These are phyloP conservation scores for Brachionus rubens DNA, from an alignment of 1,140 invertebrate species.

Conservation along the genomic window DNA sequence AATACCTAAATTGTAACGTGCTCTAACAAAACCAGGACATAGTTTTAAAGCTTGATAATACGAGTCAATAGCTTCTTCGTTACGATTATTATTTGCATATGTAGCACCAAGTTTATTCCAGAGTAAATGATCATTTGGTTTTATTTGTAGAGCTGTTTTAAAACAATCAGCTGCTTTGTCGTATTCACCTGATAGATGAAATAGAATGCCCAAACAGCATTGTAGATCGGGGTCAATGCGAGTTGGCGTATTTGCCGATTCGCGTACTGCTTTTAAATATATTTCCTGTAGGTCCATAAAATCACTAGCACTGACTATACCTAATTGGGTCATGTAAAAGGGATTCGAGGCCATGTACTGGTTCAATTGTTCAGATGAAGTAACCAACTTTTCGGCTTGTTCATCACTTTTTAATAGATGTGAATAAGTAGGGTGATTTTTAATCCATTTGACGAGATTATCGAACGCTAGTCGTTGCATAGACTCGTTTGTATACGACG, in stretches of 20 bases:
- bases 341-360: background rate
- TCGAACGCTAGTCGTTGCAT: constrained; percentile 64
- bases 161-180: constrained; percentile 96
- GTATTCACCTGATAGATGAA: constrained; percentile 87
- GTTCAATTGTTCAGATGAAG: background rate
- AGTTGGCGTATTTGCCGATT: background rate
- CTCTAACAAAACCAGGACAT: constrained; percentile 89
- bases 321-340: constrained; percentile 20
- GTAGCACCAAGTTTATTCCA: constrained; percentile 98
- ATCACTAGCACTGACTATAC: constrained; percentile 4
- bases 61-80: constrained; percentile 90
- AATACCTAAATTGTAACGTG: constrained; percentile 94
- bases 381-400: constrained; percentile 50
- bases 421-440: constrained; percentile 76
- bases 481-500: constrained; percentile 89
- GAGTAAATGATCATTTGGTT: constrained; percentile 79
- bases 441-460: constrained; percentile 72
- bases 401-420: constrained; percentile 65
- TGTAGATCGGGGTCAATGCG: constrained; percentile 41
- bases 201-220: constrained; percentile 87
- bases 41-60: constrained; percentile 86
- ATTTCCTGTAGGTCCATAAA: constrained; percentile 42
- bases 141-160: constrained; percentile 76
- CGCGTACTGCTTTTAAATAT: constrained; percentile 40
- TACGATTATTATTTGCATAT: constrained; percentile 86